Evolutionary conservation across 2,888 invertebrate genomes (phyloP).

Genomic region (Cetonia aurata): DNA sequence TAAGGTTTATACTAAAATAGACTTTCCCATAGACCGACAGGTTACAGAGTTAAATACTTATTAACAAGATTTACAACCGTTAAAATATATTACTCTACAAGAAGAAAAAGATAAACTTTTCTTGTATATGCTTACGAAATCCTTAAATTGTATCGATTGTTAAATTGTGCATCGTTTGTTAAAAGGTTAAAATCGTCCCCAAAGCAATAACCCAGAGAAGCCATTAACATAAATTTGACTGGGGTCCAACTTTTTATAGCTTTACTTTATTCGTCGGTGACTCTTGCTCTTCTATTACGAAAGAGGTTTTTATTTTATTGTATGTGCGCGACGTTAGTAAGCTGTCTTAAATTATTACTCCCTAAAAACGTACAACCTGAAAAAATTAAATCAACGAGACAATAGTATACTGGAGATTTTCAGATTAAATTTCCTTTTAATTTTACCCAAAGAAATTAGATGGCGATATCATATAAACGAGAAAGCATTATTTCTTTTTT

Average conservation of each 20-base stretch:
- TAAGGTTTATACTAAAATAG: too few species aligned
- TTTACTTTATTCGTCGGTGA: conserved; percentile 58
- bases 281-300: conserved; percentile 54
- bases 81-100: not conserved
- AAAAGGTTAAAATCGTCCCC: conserved; percentile 40
- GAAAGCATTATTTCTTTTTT: conserved; percentile 23
- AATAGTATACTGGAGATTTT: conserved; percentile 36
- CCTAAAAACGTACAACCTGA: conserved; percentile 33
- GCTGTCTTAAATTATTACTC: conserved; percentile 51
- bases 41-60: too few species aligned
- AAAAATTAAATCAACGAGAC: conserved; percentile 34
- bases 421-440: conserved; percentile 41
- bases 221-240: conserved; percentile 61
- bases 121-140: conserved; percentile 5
- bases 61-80: too few species aligned
- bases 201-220: conserved; percentile 52
- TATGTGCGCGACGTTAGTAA: conserved; percentile 54
- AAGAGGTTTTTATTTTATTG: conserved; percentile 57
- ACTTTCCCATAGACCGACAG: too few species aligned
- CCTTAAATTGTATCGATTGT: conserved; percentile 29
- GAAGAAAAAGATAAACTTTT: not conserved
- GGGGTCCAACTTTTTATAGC: conserved; percentile 58
- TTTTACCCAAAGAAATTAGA: conserved; percentile 25
- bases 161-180: conserved; percentile 35
- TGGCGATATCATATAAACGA: conserved; percentile 19